Evolutionary conservation across 1,140 invertebrate species (phyloP).

Genomic region (Cotesia glomerata): DNA sequence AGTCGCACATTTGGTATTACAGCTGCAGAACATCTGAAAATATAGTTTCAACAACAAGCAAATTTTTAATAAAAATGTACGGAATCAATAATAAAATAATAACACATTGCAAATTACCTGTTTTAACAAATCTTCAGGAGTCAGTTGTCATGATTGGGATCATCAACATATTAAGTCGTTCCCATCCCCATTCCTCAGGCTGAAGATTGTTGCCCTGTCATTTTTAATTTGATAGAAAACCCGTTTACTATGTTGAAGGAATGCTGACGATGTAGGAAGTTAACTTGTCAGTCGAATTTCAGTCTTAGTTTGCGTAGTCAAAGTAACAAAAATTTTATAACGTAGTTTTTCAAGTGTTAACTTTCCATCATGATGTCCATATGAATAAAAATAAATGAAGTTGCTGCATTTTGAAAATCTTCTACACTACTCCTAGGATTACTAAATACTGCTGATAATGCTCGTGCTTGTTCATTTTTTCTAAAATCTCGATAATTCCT

Average conservation of each 20-base stretch:
- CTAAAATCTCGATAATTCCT: conserved; percentile 16
- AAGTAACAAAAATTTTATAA: background rate
- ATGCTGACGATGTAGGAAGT: conserved; percentile 40
- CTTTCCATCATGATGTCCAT: background rate
- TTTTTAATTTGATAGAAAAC: conserved; percentile 57
- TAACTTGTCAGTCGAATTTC: conserved; percentile 11
- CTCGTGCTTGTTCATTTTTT: background rate
- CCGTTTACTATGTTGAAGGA: conserved; percentile 36
- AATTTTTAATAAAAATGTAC: background rate
- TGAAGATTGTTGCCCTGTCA: conserved; percentile 53
- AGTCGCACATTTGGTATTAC: background rate
- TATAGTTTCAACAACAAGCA: background rate
- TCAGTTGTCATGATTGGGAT: background rate
- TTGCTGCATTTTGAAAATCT: background rate
- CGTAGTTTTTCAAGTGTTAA: background rate
- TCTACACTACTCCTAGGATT: background rate
- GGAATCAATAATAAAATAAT: background rate
- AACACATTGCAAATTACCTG: background rate
- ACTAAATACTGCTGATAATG: no score
- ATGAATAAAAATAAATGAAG: background rate
- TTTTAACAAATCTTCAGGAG: background rate
- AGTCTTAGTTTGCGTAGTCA: background rate
- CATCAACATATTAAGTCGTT: background rate
- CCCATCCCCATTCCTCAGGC: conserved; percentile 52
- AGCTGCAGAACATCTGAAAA: background rate